Conservation (phyloP, 2,113 vertebrate species). For the Clarias magur region DNA sequence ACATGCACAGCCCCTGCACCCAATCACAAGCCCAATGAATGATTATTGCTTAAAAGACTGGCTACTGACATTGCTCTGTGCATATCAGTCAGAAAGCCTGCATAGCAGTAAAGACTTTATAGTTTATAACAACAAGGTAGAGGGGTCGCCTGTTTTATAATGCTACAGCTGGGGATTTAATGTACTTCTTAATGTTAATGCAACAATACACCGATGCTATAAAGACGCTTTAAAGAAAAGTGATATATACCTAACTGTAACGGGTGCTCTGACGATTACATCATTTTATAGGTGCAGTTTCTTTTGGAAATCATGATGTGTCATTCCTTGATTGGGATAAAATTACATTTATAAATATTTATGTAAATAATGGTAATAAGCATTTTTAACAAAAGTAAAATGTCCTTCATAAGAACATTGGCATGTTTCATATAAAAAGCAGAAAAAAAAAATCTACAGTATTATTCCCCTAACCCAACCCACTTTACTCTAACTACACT, state of each 20-base stretch:
- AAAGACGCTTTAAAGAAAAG: background rate
- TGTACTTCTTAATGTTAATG: background rate
- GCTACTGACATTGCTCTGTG: constrained; percentile 73
- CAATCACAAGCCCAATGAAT: constrained; percentile 77
- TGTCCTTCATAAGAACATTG: background rate
- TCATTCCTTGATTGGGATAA: background rate
- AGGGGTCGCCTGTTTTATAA: background rate
- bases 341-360: background rate
- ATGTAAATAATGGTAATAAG: background rate
- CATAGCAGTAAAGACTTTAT: constrained; percentile 64
- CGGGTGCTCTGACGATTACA: background rate
- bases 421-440: background rate
- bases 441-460: background rate
- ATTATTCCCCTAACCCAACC: background rate
- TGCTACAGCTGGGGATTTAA: background rate
- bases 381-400: background rate
- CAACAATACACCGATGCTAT: background rate
- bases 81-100: constrained; percentile 70
- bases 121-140: constrained; percentile 67
- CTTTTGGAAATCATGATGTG: background rate
- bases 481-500: background rate
- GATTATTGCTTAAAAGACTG: constrained; percentile 81
- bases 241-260: background rate
- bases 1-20: constrained; percentile 55
- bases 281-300: background rate